Percentiles rank a stretch among this genome's conserved stretches.
Conservation (phyloP, 2,888 invertebrate species). For the Drosophila paranaensis region DNA sequence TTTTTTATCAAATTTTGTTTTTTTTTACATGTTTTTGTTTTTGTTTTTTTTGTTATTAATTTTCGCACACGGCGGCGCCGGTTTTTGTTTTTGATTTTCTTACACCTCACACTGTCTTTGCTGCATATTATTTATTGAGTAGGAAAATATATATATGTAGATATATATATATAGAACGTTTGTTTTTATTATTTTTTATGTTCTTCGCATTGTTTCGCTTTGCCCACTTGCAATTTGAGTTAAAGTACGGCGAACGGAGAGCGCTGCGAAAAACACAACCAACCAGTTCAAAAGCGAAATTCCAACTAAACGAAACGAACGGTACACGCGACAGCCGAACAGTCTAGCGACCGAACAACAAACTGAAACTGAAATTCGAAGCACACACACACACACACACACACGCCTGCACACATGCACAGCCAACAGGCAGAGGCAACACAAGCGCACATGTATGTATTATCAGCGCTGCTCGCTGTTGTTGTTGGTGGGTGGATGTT, state of each 20-base stretch:
- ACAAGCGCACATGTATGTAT: conserved; percentile 18
- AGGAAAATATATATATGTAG: conserved; percentile 33
- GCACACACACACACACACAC: conserved; percentile 29
- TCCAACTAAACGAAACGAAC: conserved; percentile 79
- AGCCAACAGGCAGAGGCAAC: conserved; percentile 52
- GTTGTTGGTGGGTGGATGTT: conserved; percentile 49
- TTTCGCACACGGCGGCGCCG: conserved; percentile 32
- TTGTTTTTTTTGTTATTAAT: conserved; percentile 12
- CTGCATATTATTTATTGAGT: conserved; percentile 40
- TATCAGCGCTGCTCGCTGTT: conserved; percentile 16
- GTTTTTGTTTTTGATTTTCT: neutral
- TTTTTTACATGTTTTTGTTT: conserved; percentile 37
- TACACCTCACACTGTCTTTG: conserved; percentile 46
- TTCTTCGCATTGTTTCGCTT: conserved; percentile 59
- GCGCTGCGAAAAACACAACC: conserved; percentile 74
- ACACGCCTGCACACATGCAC: neutral
- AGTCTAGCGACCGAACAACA: conserved; percentile 42
- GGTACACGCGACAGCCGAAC: conserved; percentile 43
- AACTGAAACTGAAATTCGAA: conserved; percentile 55
- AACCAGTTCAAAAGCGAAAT: conserved; percentile 84
- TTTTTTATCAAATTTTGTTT: conserved; percentile 35
- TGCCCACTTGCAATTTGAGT: conserved; percentile 43
- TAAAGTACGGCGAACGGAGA: conserved; percentile 54
- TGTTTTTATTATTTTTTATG: conserved; percentile 23
- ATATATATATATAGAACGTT: conserved; percentile 27